Percentiles rank a stretch among this genome's conserved stretches.
Conservation (phyloP, 2,113 vertebrate genomes). For the Andinoacara biseriatus region DNA sequence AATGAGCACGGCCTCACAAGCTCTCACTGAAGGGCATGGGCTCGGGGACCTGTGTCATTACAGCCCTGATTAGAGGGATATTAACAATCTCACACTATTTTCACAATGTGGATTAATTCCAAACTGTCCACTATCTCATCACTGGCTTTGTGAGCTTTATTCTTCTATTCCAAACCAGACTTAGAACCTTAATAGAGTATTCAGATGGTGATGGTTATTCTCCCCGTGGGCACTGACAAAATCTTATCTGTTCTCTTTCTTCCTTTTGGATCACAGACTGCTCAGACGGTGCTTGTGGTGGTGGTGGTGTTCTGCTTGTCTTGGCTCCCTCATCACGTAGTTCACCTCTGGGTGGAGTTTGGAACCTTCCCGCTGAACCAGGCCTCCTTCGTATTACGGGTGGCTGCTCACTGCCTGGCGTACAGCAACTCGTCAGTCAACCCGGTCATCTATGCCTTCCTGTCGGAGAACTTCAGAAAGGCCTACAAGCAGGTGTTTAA, state of each 20-base stretch:
- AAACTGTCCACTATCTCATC: background rate
- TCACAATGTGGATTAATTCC: background rate
- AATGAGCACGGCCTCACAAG: background rate
- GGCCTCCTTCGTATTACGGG: constrained; percentile 90
- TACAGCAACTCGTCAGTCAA: constrained; percentile 99
- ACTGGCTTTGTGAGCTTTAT: background rate
- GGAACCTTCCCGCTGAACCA: constrained; percentile 94
- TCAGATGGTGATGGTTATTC: background rate
- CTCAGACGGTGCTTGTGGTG: constrained; percentile 95
- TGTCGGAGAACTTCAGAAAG: constrained; percentile 97
- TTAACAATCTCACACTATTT: background rate
- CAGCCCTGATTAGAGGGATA: background rate
- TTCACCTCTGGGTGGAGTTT: constrained; percentile 95
- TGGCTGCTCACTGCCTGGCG: constrained; percentile 93
- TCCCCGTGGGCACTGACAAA: constrained; percentile 2
- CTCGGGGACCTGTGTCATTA: background rate
- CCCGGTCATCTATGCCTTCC: constrained; percentile 96
- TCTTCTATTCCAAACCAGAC: background rate
- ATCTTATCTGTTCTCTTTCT: background rate
- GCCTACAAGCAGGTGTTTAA: constrained; percentile 97
- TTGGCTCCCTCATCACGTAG: constrained; percentile 94
- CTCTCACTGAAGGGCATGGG: background rate
- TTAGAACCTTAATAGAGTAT: background rate
- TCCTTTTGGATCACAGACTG: constrained; percentile 81
- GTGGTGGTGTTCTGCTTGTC: constrained; percentile 98